These are phyloP conservation scores for Torymus aiolomorphi DNA, from an alignment of 2,888 invertebrate genomes.

Conservation along the genomic window DNA sequence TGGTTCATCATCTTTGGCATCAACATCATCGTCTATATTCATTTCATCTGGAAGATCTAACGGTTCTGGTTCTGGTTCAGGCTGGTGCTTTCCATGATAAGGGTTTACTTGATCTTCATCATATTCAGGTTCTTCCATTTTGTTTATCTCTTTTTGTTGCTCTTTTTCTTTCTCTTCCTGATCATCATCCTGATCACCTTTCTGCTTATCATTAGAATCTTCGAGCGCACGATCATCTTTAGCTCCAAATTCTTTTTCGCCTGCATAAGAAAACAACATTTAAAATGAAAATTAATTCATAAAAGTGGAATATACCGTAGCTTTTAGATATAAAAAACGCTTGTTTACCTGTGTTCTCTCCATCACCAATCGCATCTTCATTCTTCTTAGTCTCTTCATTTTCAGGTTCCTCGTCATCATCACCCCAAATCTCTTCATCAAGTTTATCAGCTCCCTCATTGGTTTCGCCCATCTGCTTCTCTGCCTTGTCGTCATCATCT, in stretches of 20 bases:
- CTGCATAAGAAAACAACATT: conserved; percentile 22
- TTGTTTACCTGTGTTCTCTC: conserved; percentile 83
- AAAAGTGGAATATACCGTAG: background rate
- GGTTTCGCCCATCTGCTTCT: conserved; percentile 98
- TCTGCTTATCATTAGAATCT: conserved; percentile 49
- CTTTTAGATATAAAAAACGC: no score
- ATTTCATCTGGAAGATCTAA: conserved; percentile 93
- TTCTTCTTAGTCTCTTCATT: conserved; percentile 81
- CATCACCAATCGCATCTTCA: conserved; percentile 78
- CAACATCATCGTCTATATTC: conserved; percentile 85
- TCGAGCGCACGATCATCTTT: conserved; percentile 73
- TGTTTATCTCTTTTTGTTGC: conserved; percentile 85
- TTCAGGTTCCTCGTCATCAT: conserved; percentile 81
- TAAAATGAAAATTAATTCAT: background rate
- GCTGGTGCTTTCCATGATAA: conserved; percentile 87
- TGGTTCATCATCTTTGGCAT: conserved; percentile 79
- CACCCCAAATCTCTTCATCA: conserved; percentile 89
- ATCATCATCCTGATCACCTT: conserved; percentile 60
- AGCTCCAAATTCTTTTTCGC: conserved; percentile 77
- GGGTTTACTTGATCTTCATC: conserved; percentile 89
- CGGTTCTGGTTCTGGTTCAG: conserved; percentile 88
- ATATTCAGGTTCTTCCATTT: conserved; percentile 87
- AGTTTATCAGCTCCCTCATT: conserved; percentile 89
- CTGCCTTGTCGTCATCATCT: conserved; percentile 85
- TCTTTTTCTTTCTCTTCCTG: conserved; percentile 73